Evolutionary conservation across 1,140 invertebrate genomes (phyloP).

Genomic region (Aphis craccivora): DNA sequence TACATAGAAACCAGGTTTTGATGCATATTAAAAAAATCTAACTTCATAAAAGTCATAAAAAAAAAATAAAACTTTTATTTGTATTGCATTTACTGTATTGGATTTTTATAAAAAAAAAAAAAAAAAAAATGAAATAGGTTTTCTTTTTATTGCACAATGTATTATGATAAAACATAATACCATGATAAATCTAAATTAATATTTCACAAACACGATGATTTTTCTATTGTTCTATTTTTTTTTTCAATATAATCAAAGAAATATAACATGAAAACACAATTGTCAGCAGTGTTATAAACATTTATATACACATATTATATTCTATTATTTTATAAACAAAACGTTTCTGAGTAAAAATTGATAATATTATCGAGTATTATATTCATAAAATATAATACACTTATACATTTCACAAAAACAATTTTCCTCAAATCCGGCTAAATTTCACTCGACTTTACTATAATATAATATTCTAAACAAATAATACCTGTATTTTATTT

Average conservation of each 20-base stretch:
- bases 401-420: not conserved
- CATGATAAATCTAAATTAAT: not conserved
- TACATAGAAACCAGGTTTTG: not conserved
- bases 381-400: not conserved
- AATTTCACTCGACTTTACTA: not conserved
- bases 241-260: slow-evolving; percentile 8
- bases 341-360: not conserved
- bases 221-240: not conserved
- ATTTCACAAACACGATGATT: not conserved
- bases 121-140: not conserved
- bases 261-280: not conserved
- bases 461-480: not conserved
- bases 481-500: not conserved
- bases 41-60: not conserved
- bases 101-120: not conserved
- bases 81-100: not conserved
- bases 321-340: not conserved
- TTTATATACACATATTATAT: not conserved
- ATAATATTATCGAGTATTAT: not conserved
- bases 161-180: not conserved
- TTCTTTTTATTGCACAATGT: not conserved
- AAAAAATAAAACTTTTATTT: not conserved
- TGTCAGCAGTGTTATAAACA: not conserved
- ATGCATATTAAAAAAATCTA: not conserved
- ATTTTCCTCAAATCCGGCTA: not conserved